A percentile compares a stretch with the other conserved stretches of the same genome.
Evolutionary conservation across 2,888 invertebrate species (phyloP).

Genomic region (Parnassius smintheus): DNA sequence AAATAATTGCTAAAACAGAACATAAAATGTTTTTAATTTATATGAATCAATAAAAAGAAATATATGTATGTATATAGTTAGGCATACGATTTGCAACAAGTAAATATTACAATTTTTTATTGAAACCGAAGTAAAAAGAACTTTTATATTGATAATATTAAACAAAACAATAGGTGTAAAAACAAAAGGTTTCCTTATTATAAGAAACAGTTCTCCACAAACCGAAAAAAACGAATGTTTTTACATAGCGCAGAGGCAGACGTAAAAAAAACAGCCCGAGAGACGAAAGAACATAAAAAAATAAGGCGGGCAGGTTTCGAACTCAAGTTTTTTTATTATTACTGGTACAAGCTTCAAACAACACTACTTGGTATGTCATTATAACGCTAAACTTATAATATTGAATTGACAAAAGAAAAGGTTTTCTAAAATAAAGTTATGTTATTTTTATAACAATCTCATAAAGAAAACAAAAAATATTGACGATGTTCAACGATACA

Average conservation of each 20-base stretch:
- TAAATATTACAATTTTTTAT: neutral
- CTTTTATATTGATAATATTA: conserved; percentile 2
- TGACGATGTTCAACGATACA: conserved; percentile 52
- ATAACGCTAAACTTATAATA: conserved; percentile 29
- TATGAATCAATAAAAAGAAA: neutral
- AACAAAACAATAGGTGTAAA: conserved; percentile 21
- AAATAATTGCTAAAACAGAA: conserved; percentile 65
- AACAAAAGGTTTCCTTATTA: conserved; percentile 20
- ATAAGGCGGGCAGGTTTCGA: conserved; percentile 77
- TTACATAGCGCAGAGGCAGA: conserved; percentile 72
- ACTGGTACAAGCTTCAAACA: conserved; percentile 34
- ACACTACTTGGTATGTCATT: conserved; percentile 22
- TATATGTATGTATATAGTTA: too few species aligned
- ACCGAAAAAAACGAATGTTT: conserved; percentile 57
- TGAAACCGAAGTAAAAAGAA: neutral
- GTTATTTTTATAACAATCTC: conserved; percentile 69
- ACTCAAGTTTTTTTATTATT: conserved; percentile 61
- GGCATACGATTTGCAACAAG: neutral
- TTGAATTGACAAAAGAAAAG: conserved; percentile 31
- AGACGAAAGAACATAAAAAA: conserved; percentile 62
- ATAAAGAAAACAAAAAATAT: conserved; percentile 76
- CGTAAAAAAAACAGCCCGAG: conserved; percentile 73
- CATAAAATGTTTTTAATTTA: conserved; percentile 12
- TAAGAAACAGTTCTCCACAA: conserved; percentile 30
- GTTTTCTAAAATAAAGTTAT: conserved; percentile 39